A percentile compares a stretch with the other conserved stretches of the same genome.
Conservation (phyloP, 2,113 vertebrate species). For the Takifugu bimaculatus region DNA sequence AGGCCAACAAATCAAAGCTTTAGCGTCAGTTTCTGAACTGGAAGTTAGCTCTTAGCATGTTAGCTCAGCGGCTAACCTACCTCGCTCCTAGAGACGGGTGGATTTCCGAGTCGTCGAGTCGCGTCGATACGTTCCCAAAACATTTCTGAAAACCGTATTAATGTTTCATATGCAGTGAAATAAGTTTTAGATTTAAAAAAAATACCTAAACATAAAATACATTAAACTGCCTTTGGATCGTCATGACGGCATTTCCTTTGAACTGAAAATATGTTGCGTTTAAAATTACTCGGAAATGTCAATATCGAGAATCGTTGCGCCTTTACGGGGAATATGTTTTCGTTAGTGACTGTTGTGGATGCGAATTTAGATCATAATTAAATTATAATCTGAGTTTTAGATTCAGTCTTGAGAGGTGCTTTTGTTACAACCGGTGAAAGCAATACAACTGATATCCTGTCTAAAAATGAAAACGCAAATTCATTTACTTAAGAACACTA, state of each 20-base stretch:
- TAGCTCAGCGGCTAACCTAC: constrained; percentile 63
- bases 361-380: background rate
- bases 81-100: constrained; percentile 52
- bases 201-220: constrained; percentile 32
- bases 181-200: constrained; percentile 16
- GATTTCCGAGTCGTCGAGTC: constrained; percentile 44
- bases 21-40: constrained; percentile 22
- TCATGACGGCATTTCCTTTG: constrained; percentile 32
- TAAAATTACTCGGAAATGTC: background rate
- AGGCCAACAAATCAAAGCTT: constrained; percentile 11
- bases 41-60: constrained; percentile 34
- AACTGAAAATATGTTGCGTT: constrained; percentile 64
- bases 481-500: background rate
- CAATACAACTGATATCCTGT: too few species aligned
- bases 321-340: background rate
- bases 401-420: background rate
- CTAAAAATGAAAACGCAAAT: background rate
- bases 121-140: constrained; percentile 43
- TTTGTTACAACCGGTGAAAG: background rate
- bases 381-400: background rate
- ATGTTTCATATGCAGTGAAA: background rate
- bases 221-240: constrained; percentile 40
- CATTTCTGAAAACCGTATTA: constrained; percentile 41
- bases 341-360: background rate
- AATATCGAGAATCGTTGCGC: background rate